Evolutionary conservation across 2,888 invertebrate genomes (phyloP).

Genomic region (Spialia ferax): DNA sequence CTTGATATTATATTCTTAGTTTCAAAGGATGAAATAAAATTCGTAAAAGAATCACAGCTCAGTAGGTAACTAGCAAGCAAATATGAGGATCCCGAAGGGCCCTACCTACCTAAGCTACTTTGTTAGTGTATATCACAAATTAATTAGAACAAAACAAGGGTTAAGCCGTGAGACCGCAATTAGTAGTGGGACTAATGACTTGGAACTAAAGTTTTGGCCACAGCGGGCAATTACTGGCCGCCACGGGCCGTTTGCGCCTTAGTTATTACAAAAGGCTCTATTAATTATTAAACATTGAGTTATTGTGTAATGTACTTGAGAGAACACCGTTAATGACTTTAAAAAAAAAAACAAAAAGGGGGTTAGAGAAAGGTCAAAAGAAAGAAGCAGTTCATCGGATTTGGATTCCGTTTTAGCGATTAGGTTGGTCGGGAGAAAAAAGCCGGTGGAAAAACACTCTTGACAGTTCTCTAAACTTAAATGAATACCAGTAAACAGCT

Average conservation of each 20-base stretch:
- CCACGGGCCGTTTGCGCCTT: constrained; percentile 23
- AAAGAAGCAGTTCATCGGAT: too few species aligned
- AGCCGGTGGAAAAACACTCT: too few species aligned
- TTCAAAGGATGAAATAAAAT: too few species aligned
- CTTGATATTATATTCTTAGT: too few species aligned
- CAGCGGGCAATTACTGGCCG: constrained; percentile 33
- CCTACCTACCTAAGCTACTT: neutral
- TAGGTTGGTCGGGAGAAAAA: too few species aligned
- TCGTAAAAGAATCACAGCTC: neutral
- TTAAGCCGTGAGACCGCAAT: constrained; percentile 67
- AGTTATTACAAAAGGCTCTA: constrained; percentile 24
- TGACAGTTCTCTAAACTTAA: too few species aligned
- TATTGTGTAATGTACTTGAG: neutral
- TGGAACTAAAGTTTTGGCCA: constrained; percentile 54
- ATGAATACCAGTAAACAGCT: too few species aligned
- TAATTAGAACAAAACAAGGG: constrained; percentile 44
- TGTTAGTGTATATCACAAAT: constrained; percentile 31
- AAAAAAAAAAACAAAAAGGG: too few species aligned
- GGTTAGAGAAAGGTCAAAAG: too few species aligned
- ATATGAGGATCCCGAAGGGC: neutral
- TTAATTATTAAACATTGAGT: neutral
- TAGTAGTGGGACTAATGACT: constrained; percentile 75
- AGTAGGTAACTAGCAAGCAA: neutral
- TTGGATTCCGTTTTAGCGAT: too few species aligned
- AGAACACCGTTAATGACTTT: too few species aligned